A percentile compares a stretch with the other conserved stretches of the same genome.
phyloP scores from a whole-genome alignment of 2,888 invertebrate species.

The Oligia latruncula region DNA sequence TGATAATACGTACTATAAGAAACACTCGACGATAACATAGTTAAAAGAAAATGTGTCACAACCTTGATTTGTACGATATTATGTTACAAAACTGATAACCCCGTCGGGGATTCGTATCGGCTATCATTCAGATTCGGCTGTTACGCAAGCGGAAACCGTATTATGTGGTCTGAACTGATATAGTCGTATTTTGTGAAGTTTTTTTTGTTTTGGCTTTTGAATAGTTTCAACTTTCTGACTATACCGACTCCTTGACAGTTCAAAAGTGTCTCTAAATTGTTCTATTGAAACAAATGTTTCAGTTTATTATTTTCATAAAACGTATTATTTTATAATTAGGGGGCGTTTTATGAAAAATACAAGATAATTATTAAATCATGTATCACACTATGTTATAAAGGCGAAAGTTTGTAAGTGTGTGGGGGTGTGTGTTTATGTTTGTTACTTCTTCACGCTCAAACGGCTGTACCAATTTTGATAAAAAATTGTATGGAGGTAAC shows the following conservation, averaged over 20 bases:
- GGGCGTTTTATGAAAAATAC: not conserved
- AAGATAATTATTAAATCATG: not conserved
- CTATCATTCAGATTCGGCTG: slow-evolving; percentile 81
- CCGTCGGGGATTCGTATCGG: slow-evolving; percentile 78
- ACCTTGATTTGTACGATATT: slow-evolving; percentile 81
- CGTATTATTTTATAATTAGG: not conserved
- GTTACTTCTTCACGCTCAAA: too few relatives aligned
- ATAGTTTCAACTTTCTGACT: not conserved
- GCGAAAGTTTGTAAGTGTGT: too few relatives aligned
- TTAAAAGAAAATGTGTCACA: slow-evolving; percentile 87
- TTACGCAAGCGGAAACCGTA: slow-evolving; percentile 82
- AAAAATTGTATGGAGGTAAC: too few relatives aligned
- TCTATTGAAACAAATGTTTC: not conserved
- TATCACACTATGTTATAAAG: too few relatives aligned
- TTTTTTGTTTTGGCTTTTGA: not conserved
- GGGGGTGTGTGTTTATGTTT: too few relatives aligned
- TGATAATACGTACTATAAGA: slow-evolving; percentile 55
- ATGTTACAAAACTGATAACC: slow-evolving; percentile 85
- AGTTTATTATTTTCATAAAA: not conserved
- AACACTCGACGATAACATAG: slow-evolving; percentile 78
- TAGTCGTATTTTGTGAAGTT: not conserved
- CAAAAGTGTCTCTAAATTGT: not conserved
- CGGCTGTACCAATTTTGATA: too few relatives aligned
- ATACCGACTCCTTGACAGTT: not conserved
- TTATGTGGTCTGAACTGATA: slow-evolving; percentile 43